Evolutionary conservation across 2,113 vertebrate species (phyloP).

Genomic region (Caloenas nicobarica): DNA sequence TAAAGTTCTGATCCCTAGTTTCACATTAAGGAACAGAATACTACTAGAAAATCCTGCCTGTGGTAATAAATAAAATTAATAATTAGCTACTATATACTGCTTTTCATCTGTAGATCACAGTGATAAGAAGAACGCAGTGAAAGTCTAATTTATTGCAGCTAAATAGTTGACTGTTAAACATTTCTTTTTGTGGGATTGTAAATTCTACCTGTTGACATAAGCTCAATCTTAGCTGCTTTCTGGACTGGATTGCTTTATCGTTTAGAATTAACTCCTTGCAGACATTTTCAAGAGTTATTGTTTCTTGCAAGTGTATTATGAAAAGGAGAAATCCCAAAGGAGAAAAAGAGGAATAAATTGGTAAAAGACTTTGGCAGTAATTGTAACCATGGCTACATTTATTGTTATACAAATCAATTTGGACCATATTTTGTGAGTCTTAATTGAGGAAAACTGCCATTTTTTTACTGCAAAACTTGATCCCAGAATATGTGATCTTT

Average conservation of each 20-base stretch:
- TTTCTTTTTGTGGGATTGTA: constrained; percentile 76
- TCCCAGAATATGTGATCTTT: background rate
- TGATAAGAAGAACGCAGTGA: constrained; percentile 50
- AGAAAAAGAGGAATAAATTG: constrained; percentile 39
- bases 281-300: constrained; percentile 56
- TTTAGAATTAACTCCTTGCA: constrained; percentile 53
- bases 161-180: constrained; percentile 75
- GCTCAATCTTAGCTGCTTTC: constrained; percentile 54
- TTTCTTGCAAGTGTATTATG: constrained; percentile 30
- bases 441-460: background rate
- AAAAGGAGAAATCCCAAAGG: constrained; percentile 48
- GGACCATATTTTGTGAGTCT: background rate
- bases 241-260: constrained; percentile 38
- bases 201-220: constrained; percentile 68
- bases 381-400: constrained; percentile 22
- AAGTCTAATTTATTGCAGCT: constrained; percentile 63
- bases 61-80: constrained; percentile 63
- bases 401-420: constrained; percentile 52
- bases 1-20: constrained; percentile 63
- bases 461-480: background rate
- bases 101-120: constrained; percentile 53
- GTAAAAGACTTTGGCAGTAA: background rate
- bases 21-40: constrained; percentile 44
- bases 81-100: constrained; percentile 50
- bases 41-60: constrained; percentile 40